Evolutionary conservation across 2,797 vertebrate genomes (phyloP), one percentile per base, ranked within the genome.

Genomic region (Eleutherodactylus coqui): DNA sequence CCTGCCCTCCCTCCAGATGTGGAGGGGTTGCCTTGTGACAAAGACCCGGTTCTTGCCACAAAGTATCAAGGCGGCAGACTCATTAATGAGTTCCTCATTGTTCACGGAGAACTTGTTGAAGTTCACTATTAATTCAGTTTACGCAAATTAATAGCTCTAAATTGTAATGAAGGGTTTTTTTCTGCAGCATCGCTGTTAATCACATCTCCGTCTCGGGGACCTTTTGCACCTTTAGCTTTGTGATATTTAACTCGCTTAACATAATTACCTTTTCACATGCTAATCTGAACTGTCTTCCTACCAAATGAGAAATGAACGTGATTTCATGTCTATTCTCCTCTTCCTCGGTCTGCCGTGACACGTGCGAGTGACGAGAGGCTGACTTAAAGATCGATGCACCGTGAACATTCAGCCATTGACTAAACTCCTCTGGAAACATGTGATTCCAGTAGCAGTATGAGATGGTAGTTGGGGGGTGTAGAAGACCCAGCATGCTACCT

Each of bases 191-290:
- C 2, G 17, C 49, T 79, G 76, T 72, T 79, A 70, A 70, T 85
- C 75, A 79, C 76, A 47, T 81, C 69, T 80, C 51, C 49, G 72
- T 73, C 69, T 62, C 21, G 34, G 76, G 51, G 84, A 81, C 84
- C 84, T 80, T 75, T 85, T 38, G 75, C 78, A n/a, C 84, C 47
- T 10, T 58, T 43, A 10, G 67, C 51, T 43, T 38, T 73, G 69
- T 85, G 84, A 85, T 85, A 85, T 85, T 85, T 85, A 85, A 64
- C 53, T 75, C 38, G 32, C 67, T 81, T 85, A 75, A 41, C 77
- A 80, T 85, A 85, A 85, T 85, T 85, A 85, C 84, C 77, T 80
- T 85, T 85, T 85, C 84, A 81, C 53, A 85, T 85, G 84, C 78
- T 73, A 85, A 85, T 85, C 79, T 58, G 6, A 27, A 75, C 13